phyloP scores from a whole-genome alignment of 2,888 invertebrate genomes.

The Bembecia ichneumoniformis region DNA sequence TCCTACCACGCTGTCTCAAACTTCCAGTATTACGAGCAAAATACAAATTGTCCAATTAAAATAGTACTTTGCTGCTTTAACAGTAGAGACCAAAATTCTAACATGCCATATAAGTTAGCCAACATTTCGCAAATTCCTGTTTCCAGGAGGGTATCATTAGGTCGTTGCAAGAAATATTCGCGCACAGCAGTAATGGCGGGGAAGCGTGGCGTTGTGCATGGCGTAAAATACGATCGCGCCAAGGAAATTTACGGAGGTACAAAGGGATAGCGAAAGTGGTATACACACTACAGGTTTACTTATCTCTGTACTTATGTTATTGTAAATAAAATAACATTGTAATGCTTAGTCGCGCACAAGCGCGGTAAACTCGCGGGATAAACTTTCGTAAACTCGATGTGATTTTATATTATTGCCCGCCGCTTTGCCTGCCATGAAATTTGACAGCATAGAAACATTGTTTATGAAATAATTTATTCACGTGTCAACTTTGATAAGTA shows the following conservation, averaged over 20 bases:
- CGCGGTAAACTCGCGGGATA: no score
- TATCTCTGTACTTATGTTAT: neutral
- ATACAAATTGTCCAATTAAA: neutral
- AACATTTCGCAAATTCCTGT: neutral
- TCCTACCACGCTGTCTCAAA: conserved; percentile 4
- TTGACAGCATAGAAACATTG: no score
- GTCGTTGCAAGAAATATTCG: conserved; percentile 14
- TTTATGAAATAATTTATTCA: no score
- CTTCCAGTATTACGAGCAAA: neutral
- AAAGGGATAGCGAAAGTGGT: conserved; percentile 6
- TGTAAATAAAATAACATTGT: conserved; percentile 1
- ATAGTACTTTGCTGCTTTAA: neutral
- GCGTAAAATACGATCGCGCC: conserved; percentile 16
- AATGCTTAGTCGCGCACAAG: neutral
- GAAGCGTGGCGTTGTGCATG: conserved; percentile 10
- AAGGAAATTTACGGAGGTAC: conserved; percentile 30
- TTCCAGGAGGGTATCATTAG: conserved; percentile 17
- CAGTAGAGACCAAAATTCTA: neutral
- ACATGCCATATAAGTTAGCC: neutral
- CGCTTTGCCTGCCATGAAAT: no score
- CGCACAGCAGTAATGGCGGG: conserved; percentile 18
- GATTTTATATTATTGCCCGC: no score
- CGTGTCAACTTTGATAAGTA: no score
- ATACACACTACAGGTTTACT: neutral
- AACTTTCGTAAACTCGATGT: no score